Evolutionary conservation across 2,888 invertebrate genomes (phyloP).

Genomic region (Myopa tessellatipennis): DNA sequence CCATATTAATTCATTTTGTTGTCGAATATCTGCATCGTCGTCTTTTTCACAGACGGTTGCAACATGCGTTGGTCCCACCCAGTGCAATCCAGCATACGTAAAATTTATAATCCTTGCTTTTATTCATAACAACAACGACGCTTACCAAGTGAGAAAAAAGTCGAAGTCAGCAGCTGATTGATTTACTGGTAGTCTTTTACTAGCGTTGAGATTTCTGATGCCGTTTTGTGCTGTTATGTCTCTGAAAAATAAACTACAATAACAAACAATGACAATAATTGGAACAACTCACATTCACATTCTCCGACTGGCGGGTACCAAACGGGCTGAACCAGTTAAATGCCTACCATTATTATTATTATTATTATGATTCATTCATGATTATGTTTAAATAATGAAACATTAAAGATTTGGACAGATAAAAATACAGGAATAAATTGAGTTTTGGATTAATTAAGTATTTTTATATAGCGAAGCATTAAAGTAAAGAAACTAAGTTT

Average conservation of each 20-base stretch:
- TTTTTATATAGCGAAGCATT: not conserved
- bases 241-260: not conserved
- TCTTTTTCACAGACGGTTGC: not conserved
- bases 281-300: not conserved
- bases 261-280: too few relatives aligned
- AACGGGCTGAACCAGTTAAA: not conserved
- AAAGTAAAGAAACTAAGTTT: not conserved
- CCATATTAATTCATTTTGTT: not conserved
- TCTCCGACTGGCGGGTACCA: not conserved
- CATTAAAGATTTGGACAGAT: not conserved
- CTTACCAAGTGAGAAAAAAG: too few relatives aligned
- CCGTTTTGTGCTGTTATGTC: not conserved
- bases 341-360: not conserved
- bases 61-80: not conserved
- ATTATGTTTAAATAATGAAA: not conserved
- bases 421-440: not conserved
- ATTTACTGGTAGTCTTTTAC: not conserved
- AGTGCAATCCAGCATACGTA: not conserved
- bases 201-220: not conserved
- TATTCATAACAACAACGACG: not conserved
- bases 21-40: not conserved
- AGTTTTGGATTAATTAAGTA: constrained; percentile 3
- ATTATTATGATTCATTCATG: not conserved
- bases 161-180: not conserved
- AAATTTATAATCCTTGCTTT: not conserved